These are phyloP conservation scores for Phorcus lineatus DNA, from an alignment of 2,888 invertebrate genomes.

Conservation along the genomic window DNA sequence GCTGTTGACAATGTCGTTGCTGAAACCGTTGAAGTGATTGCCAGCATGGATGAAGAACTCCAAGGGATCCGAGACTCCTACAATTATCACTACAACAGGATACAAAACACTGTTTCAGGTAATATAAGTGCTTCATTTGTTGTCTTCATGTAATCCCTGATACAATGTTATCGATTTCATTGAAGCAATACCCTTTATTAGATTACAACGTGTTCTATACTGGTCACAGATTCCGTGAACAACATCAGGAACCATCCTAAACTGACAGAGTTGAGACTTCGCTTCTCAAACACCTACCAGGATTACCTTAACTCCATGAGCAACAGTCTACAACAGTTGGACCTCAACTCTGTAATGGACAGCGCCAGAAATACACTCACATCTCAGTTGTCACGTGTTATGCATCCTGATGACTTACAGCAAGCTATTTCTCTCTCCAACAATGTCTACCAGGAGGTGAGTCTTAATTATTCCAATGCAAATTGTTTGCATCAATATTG, in stretches of 20 bases:
- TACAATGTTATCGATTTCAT: not conserved
- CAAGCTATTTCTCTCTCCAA: not conserved
- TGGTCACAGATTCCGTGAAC: not conserved
- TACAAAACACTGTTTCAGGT: not conserved
- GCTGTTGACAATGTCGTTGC: not conserved
- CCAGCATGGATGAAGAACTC: not conserved
- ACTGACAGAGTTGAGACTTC: not conserved
- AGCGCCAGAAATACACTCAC: slow-evolving; percentile 6
- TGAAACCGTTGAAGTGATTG: not conserved
- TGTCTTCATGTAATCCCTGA: not conserved
- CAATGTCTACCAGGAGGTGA: slow-evolving; percentile 26
- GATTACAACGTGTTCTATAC: not conserved
- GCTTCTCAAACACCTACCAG: not conserved
- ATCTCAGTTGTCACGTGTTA: not conserved
- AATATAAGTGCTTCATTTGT: not conserved
- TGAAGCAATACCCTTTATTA: not conserved
- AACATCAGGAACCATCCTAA: slow-evolving; percentile 13
- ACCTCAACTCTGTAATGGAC: slow-evolving; percentile 8
- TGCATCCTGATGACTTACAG: slow-evolving; percentile 16
- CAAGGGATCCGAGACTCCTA: not conserved
- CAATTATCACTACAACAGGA: not conserved
- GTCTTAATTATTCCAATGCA: not conserved
- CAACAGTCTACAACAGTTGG: not conserved
- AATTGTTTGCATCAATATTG: not conserved
- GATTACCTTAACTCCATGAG: not conserved